Evolutionary conservation across 2,888 invertebrate species (phyloP).

Genomic region (Nephrotoma flavescens): DNA sequence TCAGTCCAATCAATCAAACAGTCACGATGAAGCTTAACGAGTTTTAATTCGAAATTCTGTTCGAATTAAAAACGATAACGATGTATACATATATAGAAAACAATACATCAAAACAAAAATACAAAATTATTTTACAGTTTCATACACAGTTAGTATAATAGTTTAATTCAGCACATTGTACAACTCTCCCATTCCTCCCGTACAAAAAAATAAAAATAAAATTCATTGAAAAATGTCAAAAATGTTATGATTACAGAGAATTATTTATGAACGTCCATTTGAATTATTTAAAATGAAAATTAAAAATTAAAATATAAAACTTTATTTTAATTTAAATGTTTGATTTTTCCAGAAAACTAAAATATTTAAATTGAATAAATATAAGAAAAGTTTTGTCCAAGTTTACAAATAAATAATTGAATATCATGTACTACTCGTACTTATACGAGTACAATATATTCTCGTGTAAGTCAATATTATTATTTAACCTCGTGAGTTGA

Average conservation of each 20-base stretch:
- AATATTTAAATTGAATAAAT: neutral
- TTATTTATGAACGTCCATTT: neutral
- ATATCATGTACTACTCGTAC: neutral
- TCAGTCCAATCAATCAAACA: too few species aligned
- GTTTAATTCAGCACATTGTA: neutral
- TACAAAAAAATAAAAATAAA: neutral
- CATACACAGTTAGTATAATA: neutral
- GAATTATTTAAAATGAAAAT: neutral
- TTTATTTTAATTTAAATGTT: neutral
- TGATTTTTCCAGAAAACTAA: neutral
- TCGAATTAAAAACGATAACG: too few species aligned
- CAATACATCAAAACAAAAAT: neutral
- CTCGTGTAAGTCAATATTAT: neutral
- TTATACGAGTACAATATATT: neutral
- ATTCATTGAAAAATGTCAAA: neutral
- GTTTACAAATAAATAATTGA: neutral
- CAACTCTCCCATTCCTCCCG: neutral
- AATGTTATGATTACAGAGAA: neutral
- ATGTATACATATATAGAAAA: too few species aligned
- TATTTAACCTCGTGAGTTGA: neutral
- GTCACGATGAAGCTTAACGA: too few species aligned
- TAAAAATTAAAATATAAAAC: neutral
- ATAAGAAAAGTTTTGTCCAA: neutral
- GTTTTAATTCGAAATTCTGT: too few species aligned
- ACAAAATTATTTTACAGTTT: neutral